Conservation (phyloP, 2,888 invertebrate species). For the Siphonodentalium dalli region DNA sequence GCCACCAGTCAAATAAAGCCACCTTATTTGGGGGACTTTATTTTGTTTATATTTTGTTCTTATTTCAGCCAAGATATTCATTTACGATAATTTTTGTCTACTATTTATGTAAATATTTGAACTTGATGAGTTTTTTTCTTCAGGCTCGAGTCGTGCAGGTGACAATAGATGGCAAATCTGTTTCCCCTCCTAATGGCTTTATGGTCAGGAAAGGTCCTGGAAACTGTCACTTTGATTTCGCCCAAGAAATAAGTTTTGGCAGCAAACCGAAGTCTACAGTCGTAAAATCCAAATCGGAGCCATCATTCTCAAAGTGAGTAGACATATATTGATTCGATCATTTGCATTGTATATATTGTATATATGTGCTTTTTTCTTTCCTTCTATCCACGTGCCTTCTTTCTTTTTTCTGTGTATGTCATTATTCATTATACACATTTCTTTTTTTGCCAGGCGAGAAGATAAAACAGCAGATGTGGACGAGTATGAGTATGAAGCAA, state of each 20-base stretch:
- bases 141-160: slow-evolving; percentile 65
- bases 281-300: slow-evolving; percentile 3
- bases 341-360: neutral
- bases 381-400: too few species aligned
- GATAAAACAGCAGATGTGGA: slow-evolving; percentile 32
- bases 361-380: too few species aligned
- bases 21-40: too few species aligned
- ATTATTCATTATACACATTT: neutral
- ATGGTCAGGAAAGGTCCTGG: slow-evolving; percentile 78
- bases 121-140: slow-evolving; percentile 28
- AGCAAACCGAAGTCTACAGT: slow-evolving; percentile 17
- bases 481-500: slow-evolving; percentile 42
- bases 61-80: too few species aligned
- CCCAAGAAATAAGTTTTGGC: slow-evolving; percentile 71
- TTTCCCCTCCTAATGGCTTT: slow-evolving; percentile 67
- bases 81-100: too few species aligned
- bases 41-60: too few species aligned
- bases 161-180: slow-evolving; percentile 59
- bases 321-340: too few species aligned
- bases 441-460: slow-evolving; percentile 8
- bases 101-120: too few species aligned
- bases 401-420: too few species aligned
- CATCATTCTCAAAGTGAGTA: slow-evolving; percentile 4
- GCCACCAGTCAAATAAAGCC: too few species aligned
- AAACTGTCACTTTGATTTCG: slow-evolving; percentile 78